Evolutionary conservation across 2,797 vertebrate genomes (phyloP), one percentile per base, ranked within the genome.

Genomic region (Neosalanx taihuensis): DNA sequence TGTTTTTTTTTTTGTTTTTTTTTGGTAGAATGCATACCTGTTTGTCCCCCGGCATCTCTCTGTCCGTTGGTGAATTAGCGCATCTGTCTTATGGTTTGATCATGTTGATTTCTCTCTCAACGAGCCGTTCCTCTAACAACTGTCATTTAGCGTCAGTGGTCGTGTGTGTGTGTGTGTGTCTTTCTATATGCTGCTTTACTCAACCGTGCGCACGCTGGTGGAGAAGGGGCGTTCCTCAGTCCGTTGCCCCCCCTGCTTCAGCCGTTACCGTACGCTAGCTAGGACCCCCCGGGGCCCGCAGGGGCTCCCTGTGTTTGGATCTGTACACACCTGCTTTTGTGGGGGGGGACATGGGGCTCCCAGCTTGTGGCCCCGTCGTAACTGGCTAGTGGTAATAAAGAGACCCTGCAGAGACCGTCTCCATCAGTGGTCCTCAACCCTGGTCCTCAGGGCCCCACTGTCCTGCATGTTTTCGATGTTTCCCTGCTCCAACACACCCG

Each of bases 1-100:
- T 26, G 23, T 26, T 26, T 26, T 26, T 26, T 26, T 26, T 26
- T 26, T 1, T 26, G 23, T 26, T 26, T 26, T 26, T 26, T 26
- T 92, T 82, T 81, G 77, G 89, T 96, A 91, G 93, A 95, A 94
- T 95, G 94, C 94, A 94, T 96, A 94, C 92, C 93, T 95, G 93
- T 96, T 90, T 95, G 94, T 95, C 92, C 89, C 95, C 92, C 89
- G 92, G 92, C 94, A 93, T 93, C 86, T 91, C 80, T 93, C 85
- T 92, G 90, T 93, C 82, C 88, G 87, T 93, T 79, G 87, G 90
- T 92, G 90, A 91, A 84, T 87, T 91, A 88, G 87, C 82, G 86
- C 86, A 90, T 87, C 35, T 64, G 79, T 90, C 84, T 84, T 89
- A 77, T 90, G 79, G 88, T 88, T 92, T 69, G 70, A 78, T 84